Conservation (phyloP, 2,797 vertebrate species). For the Momotus momota region DNA sequence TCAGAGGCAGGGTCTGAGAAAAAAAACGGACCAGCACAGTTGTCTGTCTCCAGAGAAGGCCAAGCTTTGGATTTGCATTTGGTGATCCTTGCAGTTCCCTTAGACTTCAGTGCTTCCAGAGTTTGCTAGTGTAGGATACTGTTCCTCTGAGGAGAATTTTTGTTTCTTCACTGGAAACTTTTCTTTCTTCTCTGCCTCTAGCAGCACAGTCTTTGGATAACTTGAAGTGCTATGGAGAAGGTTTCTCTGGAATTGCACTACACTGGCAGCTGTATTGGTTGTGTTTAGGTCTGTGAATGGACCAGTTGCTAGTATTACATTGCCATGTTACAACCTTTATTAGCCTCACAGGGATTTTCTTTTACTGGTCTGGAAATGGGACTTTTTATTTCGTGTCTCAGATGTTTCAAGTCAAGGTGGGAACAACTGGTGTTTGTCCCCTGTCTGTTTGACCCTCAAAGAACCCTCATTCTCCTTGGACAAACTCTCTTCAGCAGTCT, state of each 20-base stretch:
- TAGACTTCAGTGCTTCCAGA: neutral
- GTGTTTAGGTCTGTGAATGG: neutral
- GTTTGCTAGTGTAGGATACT: neutral
- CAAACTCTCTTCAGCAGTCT: neutral
- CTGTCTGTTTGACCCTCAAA: neutral
- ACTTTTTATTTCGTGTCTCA: neutral
- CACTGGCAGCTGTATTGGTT: neutral
- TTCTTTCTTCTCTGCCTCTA: neutral
- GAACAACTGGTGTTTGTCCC: neutral
- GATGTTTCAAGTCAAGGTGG: neutral
- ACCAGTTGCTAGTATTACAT: neutral
- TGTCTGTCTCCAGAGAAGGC: neutral
- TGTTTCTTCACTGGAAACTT: neutral
- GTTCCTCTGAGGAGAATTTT: neutral
- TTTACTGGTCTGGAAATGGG: neutral
- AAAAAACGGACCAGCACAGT: neutral
- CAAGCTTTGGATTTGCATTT: neutral
- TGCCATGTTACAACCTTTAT: neutral
- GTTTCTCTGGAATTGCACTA: neutral
- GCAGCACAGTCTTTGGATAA: rapidly evolving
- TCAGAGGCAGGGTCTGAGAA: rapidly evolving
- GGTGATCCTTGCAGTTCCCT: neutral
- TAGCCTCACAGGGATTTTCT: neutral
- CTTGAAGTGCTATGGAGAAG: neutral
- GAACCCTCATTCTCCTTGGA: neutral